phyloP scores from a whole-genome alignment of 2,797 vertebrate species.

The Sarcoramphus papa region DNA sequence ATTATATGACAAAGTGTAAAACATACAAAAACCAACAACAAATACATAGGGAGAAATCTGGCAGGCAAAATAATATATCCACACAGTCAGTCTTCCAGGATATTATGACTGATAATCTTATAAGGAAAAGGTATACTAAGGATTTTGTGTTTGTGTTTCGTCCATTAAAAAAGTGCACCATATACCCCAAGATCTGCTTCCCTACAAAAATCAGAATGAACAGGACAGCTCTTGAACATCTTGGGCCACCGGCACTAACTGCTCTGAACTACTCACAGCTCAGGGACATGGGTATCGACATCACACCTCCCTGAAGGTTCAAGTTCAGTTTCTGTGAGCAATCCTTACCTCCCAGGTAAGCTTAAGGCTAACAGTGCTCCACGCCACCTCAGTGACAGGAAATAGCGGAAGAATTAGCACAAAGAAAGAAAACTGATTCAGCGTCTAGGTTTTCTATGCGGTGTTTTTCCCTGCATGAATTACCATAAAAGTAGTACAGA shows the following conservation, averaged over 20 bases:
- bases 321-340: not conserved
- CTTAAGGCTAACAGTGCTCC: not conserved
- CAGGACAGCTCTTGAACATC: not conserved
- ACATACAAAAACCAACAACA: not conserved
- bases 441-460: not conserved
- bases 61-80: not conserved
- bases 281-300: not conserved
- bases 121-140: not conserved
- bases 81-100: not conserved
- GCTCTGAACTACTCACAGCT: not conserved
- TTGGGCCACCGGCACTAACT: not conserved
- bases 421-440: not conserved
- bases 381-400: not conserved
- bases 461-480: not conserved
- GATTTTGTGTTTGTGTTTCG: not conserved
- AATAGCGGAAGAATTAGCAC: not conserved
- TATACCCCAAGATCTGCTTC: not conserved
- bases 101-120: not conserved
- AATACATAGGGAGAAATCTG: not conserved
- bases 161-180: not conserved
- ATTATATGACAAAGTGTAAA: not conserved
- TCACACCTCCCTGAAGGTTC: not conserved
- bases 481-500: not conserved
- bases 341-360: not conserved
- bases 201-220: not conserved